These are phyloP conservation scores for Caerostris darwini DNA, from an alignment of 1,140 invertebrate species.

Conservation along the genomic window DNA sequence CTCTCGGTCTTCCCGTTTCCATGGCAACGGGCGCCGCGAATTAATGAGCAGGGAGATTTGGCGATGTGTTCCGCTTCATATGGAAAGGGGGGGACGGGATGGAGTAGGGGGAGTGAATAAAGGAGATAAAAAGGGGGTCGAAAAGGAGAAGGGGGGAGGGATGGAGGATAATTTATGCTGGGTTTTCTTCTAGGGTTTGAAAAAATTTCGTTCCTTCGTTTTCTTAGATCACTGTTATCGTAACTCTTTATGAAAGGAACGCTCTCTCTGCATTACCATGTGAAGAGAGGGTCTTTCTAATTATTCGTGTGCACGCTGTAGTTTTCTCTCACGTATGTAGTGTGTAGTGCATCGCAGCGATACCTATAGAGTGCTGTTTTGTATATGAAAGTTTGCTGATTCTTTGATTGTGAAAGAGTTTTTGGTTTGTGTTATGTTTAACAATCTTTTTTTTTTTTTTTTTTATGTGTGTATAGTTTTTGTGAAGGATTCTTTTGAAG, in stretches of 20 bases:
- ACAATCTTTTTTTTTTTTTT: neutral
- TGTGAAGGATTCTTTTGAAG: too few relatives aligned
- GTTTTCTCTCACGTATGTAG: neutral
- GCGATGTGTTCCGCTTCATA: slow-evolving; percentile 45
- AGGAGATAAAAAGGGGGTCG: neutral
- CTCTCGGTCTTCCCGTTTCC: slow-evolving; percentile 66
- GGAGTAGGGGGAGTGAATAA: neutral
- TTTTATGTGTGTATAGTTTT: neutral
- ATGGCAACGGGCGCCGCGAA: slow-evolving; percentile 53
- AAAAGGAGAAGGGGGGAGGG: neutral
- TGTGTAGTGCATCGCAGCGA: neutral
- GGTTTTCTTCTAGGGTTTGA: slow-evolving; percentile 16
- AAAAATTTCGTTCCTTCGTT: slow-evolving; percentile 13
- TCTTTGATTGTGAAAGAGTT: neutral
- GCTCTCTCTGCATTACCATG: neutral
- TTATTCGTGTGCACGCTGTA: slow-evolving; percentile 17
- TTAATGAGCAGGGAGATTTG: slow-evolving; percentile 58
- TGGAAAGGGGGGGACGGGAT: neutral
- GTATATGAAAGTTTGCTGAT: neutral
- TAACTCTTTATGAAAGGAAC: neutral
- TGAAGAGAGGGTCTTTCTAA: slow-evolving; percentile 27
- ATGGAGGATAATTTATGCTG: slow-evolving; percentile 65
- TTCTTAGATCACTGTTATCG: slow-evolving; percentile 28
- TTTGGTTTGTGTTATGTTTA: neutral
- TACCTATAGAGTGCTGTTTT: neutral